Percentiles rank a stretch among this genome's conserved stretches.
Evolutionary conservation across 2,797 vertebrate species (phyloP).

Genomic region (Microchirus variegatus): DNA sequence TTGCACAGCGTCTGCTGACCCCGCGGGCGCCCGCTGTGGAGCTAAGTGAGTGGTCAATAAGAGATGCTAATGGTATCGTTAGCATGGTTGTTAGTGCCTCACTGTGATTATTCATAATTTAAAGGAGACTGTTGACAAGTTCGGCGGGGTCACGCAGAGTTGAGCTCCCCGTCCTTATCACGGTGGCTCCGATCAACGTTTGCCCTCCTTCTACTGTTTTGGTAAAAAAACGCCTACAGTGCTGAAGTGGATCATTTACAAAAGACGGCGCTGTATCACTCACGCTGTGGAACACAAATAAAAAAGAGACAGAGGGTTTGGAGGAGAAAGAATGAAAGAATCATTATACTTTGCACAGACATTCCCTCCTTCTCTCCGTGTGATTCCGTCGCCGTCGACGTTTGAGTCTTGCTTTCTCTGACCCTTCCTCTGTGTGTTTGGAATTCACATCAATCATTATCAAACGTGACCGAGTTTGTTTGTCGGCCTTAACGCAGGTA

Average conservation of each 20-base stretch:
- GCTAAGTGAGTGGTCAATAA: constrained; percentile 55
- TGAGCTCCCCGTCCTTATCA: constrained; percentile 57
- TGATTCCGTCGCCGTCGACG: no score
- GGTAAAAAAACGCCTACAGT: background rate
- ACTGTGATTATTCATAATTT: constrained; percentile 80
- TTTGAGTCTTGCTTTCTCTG: no score
- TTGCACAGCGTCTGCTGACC: constrained; percentile 67
- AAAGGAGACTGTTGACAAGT: constrained; percentile 70
- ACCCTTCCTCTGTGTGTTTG: no score
- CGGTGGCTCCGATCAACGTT: background rate
- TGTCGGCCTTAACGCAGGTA: no score
- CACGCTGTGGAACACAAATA: background rate
- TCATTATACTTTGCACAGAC: no score
- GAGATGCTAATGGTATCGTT: constrained; percentile 67
- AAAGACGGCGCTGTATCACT: background rate
- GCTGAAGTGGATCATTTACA: background rate
- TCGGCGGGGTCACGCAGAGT: constrained; percentile 74
- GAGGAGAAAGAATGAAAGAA: background rate
- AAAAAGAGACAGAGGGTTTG: background rate
- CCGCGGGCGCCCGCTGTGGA: constrained; percentile 61
- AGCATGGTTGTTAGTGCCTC: constrained; percentile 73
- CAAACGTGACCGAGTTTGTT: no score
- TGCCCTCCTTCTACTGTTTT: background rate
- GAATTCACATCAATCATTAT: no score
- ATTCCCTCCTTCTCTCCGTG: no score